Base-by-base conservation (phyloP, 2,113 vertebrate species). In the Ivindomyrus marchei region DNA sequence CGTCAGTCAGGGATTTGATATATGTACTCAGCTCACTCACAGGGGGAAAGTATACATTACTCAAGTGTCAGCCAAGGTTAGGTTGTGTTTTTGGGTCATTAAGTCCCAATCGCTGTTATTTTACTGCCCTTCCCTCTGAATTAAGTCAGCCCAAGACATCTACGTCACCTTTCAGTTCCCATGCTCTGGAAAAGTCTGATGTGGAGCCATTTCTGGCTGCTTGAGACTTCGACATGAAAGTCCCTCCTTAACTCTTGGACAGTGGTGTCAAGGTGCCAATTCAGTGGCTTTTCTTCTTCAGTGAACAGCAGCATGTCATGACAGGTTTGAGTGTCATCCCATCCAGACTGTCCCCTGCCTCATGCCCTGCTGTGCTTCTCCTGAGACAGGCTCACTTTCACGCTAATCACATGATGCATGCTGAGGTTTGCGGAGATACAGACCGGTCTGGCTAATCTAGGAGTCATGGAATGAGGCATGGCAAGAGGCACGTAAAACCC, bases 31-130 rank as follows among this genome's bases (percentile, higher is more conserved):
- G 45, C 74, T 70, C 45, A 36, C 88, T 36, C n/a, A 52, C 74
- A 42, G 24, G 58, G 46, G 66, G 50, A 89, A 77, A 89, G 62
- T 77, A 50, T 89, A 77, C 24, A 47, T 89, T 87, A 49, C 84
- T 49, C 24, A 46, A 49, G 42, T 86, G 84, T 86, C 46, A 50
- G 84, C 42, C 45, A 27, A 83, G 19, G 85, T 87, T 87, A 52
- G 13, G 17, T 85, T 85, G 83, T 85, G 39, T 27, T 87, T 87
- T 36, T 50, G 85, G 49, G 27, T 53, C 47, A 36, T 87, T 87
- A 87, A 87, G n/a, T 50, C 24, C 45, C 24, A 46, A 52, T 52
- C 85, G 47, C 85, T 52, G 49, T 87, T 52, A 52, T 87, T 87
- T 49, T 52, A 49, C 49, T 15, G 27, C n/a, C 46, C 46, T 87